A percentile compares a stretch with the other conserved stretches of the same genome.
Evolutionary conservation across 1,140 invertebrate genomes (phyloP).

Genomic region (Drosophila pallidifrons): DNA sequence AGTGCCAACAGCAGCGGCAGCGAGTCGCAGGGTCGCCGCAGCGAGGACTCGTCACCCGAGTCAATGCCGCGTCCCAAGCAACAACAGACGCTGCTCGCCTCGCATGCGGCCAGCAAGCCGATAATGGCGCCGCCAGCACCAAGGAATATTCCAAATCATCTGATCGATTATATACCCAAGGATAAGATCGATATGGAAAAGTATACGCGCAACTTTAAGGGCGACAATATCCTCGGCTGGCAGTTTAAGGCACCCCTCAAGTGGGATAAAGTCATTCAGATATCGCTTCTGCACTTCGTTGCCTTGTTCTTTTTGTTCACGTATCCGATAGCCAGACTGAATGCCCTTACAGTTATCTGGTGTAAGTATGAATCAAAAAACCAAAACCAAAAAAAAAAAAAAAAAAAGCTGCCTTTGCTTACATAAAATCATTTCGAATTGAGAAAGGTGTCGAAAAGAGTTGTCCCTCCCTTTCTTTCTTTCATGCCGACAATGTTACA

Average conservation of each 20-base stretch:
- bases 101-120: not conserved
- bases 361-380: slow-evolving; percentile 71
- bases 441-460: slow-evolving; percentile 28
- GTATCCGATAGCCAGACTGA: slow-evolving; percentile 62
- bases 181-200: slow-evolving; percentile 73
- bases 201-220: slow-evolving; percentile 70
- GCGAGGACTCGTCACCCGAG: slow-evolving; percentile 72
- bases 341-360: slow-evolving; percentile 54
- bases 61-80: slow-evolving; percentile 50
- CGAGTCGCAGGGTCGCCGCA: slow-evolving; percentile 54
- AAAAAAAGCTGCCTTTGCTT: not conserved
- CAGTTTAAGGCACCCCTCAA: slow-evolving; percentile 82
- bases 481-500: slow-evolving; percentile 5
- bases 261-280: slow-evolving; percentile 85
- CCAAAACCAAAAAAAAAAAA: too few relatives aligned
- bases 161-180: slow-evolving; percentile 59
- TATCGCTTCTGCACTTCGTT: slow-evolving; percentile 75
- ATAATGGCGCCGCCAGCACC: not conserved
- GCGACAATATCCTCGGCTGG: slow-evolving; percentile 69
- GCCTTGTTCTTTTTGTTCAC: slow-evolving; percentile 49
- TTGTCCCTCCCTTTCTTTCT: not conserved
- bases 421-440: slow-evolving; percentile 26
- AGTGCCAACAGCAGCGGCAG: slow-evolving; percentile 29
- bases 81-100: not conserved
- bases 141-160: slow-evolving; percentile 41